Evolutionary conservation across 1,140 invertebrate species (phyloP), one percentile per base, ranked within the genome.

Genomic region (Zaprionus ghesquierei): DNA sequence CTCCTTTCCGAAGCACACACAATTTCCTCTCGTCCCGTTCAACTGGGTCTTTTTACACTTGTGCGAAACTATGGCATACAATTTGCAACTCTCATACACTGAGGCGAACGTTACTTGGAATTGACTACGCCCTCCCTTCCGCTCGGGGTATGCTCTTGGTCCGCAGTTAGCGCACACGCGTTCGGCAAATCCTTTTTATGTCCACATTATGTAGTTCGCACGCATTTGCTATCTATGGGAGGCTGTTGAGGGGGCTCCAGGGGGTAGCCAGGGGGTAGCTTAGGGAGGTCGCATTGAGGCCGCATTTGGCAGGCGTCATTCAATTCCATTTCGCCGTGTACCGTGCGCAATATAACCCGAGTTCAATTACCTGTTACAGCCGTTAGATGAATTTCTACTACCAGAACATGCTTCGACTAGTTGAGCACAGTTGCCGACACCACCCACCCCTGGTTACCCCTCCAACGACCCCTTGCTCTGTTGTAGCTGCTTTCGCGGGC

Each of bases 281-380:
- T 27, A 33, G 50, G 50, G 15, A 53, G 61, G 31, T 41, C 61
- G 38, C 61, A 62, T 62, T 62, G n/a, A 51, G 60, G 29, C 35
- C 60, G 50, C 60, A 63, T 63, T 63, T 63, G 61, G 61, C 61
- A 44, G 46, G 78, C 76, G 66, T 80, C 84, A 89, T 89, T 89
- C 84, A 87, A 87, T 87, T 87, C 78, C 82, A 86, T 86, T 86
- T 86, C 75, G 38, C 49, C 55, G 75, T 75, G 82, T 86, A 82
- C 74, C 74, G 76, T 75, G 82, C 65, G 76, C 78, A 77, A 79
- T 91, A 91, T 87, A 84, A 90, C 81, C 64, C 80, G 77, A 79
- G 90, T 91, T 91, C 90, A 91, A 91, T 91, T 91, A 91, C 90
- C 90, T 91, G 90, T 90, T 91, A 91, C 90, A 91, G 90, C 80